Evolutionary conservation across 2,797 vertebrate species (phyloP).

Genomic region (Ptychadena robeensis): DNA sequence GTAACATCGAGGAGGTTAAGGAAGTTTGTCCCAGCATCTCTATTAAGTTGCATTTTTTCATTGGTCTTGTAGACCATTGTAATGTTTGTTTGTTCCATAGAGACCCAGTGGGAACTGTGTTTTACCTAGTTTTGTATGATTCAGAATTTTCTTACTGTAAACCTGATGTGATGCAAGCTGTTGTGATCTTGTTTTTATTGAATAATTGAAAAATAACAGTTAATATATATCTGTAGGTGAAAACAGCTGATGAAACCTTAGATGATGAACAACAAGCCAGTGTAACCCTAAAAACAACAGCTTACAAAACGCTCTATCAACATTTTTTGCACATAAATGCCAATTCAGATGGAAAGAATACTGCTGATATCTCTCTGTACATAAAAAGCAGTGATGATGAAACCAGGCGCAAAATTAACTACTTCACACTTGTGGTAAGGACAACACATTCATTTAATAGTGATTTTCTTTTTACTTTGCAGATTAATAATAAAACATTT

Average conservation of each 20-base stretch:
- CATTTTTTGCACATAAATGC: constrained; percentile 23
- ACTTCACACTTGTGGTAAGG: constrained; percentile 39
- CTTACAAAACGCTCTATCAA: not conserved
- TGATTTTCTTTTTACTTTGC: too few species aligned
- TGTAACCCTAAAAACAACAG: constrained; percentile 21
- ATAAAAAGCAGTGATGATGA: constrained; percentile 11
- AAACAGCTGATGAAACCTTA: not conserved
- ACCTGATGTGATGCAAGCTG: too few species aligned
- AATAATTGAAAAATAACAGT: not conserved
- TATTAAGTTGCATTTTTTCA: too few species aligned
- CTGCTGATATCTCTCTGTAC: not conserved
- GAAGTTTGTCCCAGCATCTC: too few species aligned
- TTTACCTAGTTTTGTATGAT: too few species aligned
- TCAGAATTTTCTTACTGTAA: too few species aligned
- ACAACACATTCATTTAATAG: not conserved
- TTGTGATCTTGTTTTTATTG: not conserved
- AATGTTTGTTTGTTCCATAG: too few species aligned
- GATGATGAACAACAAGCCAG: constrained; percentile 20
- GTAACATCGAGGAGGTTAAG: too few species aligned
- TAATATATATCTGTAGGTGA: constrained; percentile 3
- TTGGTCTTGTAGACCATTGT: too few species aligned
- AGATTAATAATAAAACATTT: too few species aligned
- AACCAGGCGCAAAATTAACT: not conserved
- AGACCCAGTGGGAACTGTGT: too few species aligned
- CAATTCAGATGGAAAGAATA: not conserved